Percentiles rank a stretch among this genome's conserved stretches.
phyloP scores from a whole-genome alignment of 2,888 invertebrate genomes.

The Drosophila yooni region DNA sequence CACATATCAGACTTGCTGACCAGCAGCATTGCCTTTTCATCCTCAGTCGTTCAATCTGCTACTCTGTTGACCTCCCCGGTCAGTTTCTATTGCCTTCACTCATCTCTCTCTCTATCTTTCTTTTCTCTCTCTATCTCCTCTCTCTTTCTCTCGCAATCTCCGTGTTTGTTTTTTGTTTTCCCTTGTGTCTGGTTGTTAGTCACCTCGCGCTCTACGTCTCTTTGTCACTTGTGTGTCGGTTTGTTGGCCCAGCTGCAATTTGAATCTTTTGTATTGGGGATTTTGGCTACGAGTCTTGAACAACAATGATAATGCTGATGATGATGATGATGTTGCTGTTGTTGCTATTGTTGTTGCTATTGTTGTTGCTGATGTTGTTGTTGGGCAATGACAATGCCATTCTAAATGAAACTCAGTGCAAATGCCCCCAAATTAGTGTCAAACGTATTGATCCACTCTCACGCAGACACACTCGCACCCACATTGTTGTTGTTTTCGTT shows the following conservation, averaged over 20 bases:
- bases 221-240: slow-evolving; percentile 37
- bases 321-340: background rate
- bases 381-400: slow-evolving; percentile 57
- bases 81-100: background rate
- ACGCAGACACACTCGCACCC: slow-evolving; percentile 17
- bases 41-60: slow-evolving; percentile 1
- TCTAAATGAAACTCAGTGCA: slow-evolving; percentile 72
- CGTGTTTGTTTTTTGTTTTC: background rate
- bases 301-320: slow-evolving; percentile 45
- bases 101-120: background rate
- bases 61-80: background rate
- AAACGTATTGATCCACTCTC: slow-evolving; percentile 71
- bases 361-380: slow-evolving; percentile 35
- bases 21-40: slow-evolving; percentile 6
- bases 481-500: background rate
- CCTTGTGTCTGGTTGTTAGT: slow-evolving; percentile 3
- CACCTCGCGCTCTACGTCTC: background rate
- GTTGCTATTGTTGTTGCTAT: background rate
- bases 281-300: slow-evolving; percentile 41
- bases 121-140: no score
- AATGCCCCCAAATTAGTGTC: slow-evolving; percentile 76
- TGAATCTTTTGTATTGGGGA: slow-evolving; percentile 64
- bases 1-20: slow-evolving; percentile 2
- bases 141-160: background rate
- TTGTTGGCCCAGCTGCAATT: slow-evolving; percentile 71